Evolutionary conservation across 1,140 invertebrate genomes (phyloP).

Genomic region (Chrysoperla carnea): DNA sequence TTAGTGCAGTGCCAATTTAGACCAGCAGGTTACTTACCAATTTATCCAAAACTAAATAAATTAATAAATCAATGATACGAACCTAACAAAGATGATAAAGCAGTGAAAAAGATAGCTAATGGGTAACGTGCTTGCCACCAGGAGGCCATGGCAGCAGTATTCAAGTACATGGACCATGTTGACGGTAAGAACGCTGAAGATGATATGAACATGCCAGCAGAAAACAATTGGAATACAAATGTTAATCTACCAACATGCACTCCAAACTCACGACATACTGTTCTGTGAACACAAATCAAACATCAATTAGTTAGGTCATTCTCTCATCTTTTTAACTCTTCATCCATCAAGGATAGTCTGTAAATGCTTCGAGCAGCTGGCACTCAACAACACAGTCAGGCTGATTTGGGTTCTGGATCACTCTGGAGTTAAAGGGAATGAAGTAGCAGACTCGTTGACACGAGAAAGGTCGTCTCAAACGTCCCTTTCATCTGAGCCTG

Average conservation of each 20-base stretch:
- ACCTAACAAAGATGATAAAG: conserved; percentile 53
- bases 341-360: neutral
- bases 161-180: conserved; percentile 77
- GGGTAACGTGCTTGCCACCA: conserved; percentile 70
- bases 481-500: too few species aligned
- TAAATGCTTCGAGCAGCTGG: too few species aligned
- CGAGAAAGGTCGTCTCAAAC: too few species aligned
- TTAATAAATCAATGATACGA: neutral
- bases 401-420: too few species aligned
- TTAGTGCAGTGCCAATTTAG: too few species aligned
- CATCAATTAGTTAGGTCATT: too few species aligned
- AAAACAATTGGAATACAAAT: conserved; percentile 66
- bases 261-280: conserved; percentile 76
- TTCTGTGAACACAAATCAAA: conserved; percentile 43
- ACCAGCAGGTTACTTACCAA: too few species aligned
- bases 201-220: conserved; percentile 83
- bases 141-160: conserved; percentile 60
- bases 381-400: neutral
- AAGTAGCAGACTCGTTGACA: too few species aligned
- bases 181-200: conserved; percentile 84
- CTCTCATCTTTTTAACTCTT: neutral
- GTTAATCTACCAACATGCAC: conserved; percentile 71
- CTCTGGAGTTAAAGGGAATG: too few species aligned
- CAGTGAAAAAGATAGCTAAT: conserved; percentile 68
- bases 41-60: too few species aligned